These are phyloP conservation scores for Falco cherrug DNA, from an alignment of 2,797 vertebrate species.

Conservation along the genomic window DNA sequence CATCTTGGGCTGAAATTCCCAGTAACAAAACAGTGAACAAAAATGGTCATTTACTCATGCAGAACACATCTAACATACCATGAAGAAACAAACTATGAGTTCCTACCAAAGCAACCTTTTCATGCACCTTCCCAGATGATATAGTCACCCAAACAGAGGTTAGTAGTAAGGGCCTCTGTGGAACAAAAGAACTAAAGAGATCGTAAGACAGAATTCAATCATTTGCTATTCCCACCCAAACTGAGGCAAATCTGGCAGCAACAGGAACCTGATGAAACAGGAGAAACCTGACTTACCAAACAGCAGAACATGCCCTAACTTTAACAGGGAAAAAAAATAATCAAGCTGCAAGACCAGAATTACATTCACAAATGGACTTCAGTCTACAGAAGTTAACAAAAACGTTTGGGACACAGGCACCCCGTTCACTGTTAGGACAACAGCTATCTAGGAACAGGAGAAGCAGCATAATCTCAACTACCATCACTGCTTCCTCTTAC, in stretches of 20 bases:
- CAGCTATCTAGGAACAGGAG: not conserved
- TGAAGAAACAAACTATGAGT: not conserved
- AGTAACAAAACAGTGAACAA: not conserved
- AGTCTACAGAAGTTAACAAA: not conserved
- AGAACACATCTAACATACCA: not conserved
- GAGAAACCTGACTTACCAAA: constrained; percentile 17
- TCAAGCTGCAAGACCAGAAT: not conserved
- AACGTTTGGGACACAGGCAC: not conserved
- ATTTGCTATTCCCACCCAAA: not conserved
- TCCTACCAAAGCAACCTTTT: not conserved
- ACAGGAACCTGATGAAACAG: not conserved
- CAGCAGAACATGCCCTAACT: not conserved
- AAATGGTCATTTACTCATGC: not conserved
- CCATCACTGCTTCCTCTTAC: not conserved
- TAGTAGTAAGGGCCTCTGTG: not conserved
- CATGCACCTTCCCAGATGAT: not conserved
- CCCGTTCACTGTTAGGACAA: not conserved
- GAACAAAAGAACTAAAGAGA: not conserved
- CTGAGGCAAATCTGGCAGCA: not conserved
- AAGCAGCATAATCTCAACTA: not conserved
- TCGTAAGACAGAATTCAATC: not conserved
- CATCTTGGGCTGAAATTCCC: not conserved
- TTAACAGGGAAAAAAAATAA: not conserved
- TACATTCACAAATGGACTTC: not conserved
- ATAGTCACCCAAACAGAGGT: not conserved